Conservation (phyloP, 2,797 vertebrate genomes). For the Lacerta agilis region DNA sequence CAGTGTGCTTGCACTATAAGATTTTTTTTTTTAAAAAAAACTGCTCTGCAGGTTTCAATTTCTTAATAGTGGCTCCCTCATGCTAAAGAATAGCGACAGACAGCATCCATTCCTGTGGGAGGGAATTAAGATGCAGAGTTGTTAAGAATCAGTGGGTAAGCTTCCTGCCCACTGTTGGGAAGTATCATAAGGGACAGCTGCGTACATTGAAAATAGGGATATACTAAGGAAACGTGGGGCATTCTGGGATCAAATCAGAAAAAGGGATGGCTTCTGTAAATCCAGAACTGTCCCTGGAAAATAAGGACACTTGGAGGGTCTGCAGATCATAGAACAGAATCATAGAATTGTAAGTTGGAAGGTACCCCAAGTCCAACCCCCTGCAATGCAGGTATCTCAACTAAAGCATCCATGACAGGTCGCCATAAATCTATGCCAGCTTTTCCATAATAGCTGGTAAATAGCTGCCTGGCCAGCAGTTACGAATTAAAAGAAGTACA, state of each 20-base stretch:
- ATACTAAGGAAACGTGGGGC: too few species aligned
- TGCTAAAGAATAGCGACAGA: background rate
- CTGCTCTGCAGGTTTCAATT: background rate
- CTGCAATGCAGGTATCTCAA: too few species aligned
- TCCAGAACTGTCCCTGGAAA: too few species aligned
- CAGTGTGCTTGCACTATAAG: background rate
- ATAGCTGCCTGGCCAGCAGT: rapidly evolving
- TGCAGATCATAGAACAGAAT: too few species aligned
- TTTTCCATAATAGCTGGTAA: constrained; percentile 7
- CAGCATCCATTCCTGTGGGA: background rate
- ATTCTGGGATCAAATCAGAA: too few species aligned
- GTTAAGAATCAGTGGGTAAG: background rate
- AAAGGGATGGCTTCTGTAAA: too few species aligned
- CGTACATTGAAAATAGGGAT: too few species aligned
- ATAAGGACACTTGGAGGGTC: too few species aligned
- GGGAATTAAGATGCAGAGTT: background rate
- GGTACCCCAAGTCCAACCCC: too few species aligned
- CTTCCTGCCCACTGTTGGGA: background rate
- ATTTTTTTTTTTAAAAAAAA: background rate
- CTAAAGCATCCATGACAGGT: too few species aligned
- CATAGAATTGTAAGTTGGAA: too few species aligned
- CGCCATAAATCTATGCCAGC: background rate
- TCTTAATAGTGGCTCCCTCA: background rate
- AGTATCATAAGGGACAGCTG: too few species aligned
- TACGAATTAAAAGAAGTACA: constrained; percentile 24